Percentiles rank a stretch among this genome's conserved stretches.
Conservation (phyloP, 1,140 invertebrate genomes). For the Aphelinus certus region DNA sequence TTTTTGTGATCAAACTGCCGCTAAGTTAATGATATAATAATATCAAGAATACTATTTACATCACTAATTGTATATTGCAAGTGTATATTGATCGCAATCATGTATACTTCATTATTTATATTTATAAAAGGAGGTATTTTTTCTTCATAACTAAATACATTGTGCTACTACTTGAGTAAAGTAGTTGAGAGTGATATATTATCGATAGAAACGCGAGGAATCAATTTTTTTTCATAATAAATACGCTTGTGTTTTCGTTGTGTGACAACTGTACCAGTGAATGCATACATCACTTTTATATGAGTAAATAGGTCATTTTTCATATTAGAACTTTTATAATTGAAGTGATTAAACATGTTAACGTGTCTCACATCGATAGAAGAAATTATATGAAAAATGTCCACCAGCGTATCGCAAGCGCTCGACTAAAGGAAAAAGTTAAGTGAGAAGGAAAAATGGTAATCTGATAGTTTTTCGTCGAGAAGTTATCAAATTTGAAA, state of each 20-base stretch:
- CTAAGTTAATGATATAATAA: slow-evolving; percentile 22
- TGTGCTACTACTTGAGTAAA: slow-evolving; percentile 42
- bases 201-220: not conserved
- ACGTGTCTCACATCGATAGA: not conserved
- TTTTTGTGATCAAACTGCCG: slow-evolving; percentile 36
- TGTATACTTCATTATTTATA: slow-evolving; percentile 59
- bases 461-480: slow-evolving; percentile 8
- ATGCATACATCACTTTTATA: slow-evolving; percentile 27
- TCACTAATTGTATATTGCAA: slow-evolving; percentile 43
- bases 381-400: slow-evolving; percentile 17
- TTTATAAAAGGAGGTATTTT: slow-evolving; percentile 36
- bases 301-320: slow-evolving; percentile 13
- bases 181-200: slow-evolving; percentile 31
- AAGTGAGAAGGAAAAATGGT: slow-evolving; percentile 12
- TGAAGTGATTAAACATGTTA: not conserved
- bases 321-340: not conserved
- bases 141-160: slow-evolving; percentile 45
- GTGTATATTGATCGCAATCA: slow-evolving; percentile 50
- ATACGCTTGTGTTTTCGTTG: slow-evolving; percentile 14
- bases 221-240: not conserved
- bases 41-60: slow-evolving; percentile 11
- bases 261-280: slow-evolving; percentile 11
- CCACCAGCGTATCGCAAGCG: slow-evolving; percentile 13
- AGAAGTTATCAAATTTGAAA: slow-evolving; percentile 22
- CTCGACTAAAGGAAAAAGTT: slow-evolving; percentile 16